Evolutionary conservation across 2,797 vertebrate species (phyloP).

Genomic region (Sebastes baramenuke): DNA sequence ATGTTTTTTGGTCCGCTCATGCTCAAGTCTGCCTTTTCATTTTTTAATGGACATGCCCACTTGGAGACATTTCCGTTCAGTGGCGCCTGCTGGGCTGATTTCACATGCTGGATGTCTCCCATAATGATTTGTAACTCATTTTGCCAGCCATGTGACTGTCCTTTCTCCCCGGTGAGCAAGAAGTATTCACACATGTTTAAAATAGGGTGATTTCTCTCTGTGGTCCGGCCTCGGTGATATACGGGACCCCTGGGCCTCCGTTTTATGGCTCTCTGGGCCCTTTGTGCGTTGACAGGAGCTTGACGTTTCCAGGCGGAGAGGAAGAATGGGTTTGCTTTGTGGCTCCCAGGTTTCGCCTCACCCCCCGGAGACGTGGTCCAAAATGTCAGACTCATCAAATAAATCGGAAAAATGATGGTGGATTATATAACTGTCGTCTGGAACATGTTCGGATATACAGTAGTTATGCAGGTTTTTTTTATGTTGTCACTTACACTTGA

Average conservation of each 20-base stretch:
- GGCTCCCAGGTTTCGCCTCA: constrained; percentile 36
- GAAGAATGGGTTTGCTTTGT: constrained; percentile 66
- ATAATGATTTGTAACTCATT: constrained; percentile 55
- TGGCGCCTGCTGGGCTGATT: constrained; percentile 39
- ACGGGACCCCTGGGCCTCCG: constrained; percentile 59
- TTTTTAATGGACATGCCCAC: background rate
- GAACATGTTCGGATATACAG: constrained; percentile 8
- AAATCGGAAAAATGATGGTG: constrained; percentile 42
- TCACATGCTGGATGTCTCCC: constrained; percentile 38
- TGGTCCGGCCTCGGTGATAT: constrained; percentile 50
- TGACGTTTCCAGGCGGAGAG: constrained; percentile 54
- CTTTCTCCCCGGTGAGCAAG: constrained; percentile 66
- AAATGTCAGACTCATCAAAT: constrained; percentile 73
- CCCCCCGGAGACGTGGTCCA: constrained; percentile 40
- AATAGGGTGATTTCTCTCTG: constrained; percentile 57
- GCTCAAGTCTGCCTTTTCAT: background rate
- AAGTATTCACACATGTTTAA: constrained; percentile 73
- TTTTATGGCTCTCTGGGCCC: constrained; percentile 69
- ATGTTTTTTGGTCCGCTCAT: background rate
- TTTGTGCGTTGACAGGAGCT: constrained; percentile 67
- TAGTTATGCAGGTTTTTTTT: background rate
- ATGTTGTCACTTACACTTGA: background rate
- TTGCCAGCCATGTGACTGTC: constrained; percentile 51
- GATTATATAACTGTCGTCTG: constrained; percentile 39
- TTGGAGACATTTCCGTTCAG: constrained; percentile 1